phyloP scores from a whole-genome alignment of 2,888 invertebrate species.

The Dichetophora obliterata region DNA sequence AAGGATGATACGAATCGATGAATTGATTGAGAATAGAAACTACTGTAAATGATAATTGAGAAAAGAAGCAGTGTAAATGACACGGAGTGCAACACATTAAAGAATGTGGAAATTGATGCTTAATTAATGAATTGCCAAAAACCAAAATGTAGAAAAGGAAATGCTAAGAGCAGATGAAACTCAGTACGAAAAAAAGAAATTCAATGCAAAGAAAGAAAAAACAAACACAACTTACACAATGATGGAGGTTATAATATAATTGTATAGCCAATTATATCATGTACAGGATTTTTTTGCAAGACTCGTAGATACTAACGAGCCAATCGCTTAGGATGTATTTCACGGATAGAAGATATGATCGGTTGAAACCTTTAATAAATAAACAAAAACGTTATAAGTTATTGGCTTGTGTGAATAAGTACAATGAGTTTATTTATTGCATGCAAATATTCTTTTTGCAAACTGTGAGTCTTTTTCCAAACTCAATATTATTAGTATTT shows the following conservation, averaged over 20 bases:
- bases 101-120: too few species aligned
- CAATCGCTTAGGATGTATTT: constrained; percentile 49
- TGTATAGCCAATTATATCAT: neutral
- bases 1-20: too few species aligned
- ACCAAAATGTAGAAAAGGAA: too few species aligned
- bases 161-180: too few species aligned
- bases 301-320: constrained; percentile 47
- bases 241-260: neutral
- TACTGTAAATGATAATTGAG: too few species aligned
- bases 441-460: neutral
- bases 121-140: too few species aligned
- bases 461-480: too few species aligned
- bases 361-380: constrained; percentile 44
- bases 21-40: too few species aligned
- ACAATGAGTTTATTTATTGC: neutral
- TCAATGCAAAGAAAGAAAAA: neutral
- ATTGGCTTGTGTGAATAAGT: neutral
- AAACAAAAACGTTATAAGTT: constrained; percentile 17
- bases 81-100: too few species aligned
- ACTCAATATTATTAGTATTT: too few species aligned
- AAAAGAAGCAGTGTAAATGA: too few species aligned
- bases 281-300: constrained; percentile 43
- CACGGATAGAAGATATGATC: constrained; percentile 47
- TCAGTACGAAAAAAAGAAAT: neutral
- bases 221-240: constrained; percentile 7